phyloP scores from a whole-genome alignment of 2,113 vertebrate genomes.

The Panthera tigris region DNA sequence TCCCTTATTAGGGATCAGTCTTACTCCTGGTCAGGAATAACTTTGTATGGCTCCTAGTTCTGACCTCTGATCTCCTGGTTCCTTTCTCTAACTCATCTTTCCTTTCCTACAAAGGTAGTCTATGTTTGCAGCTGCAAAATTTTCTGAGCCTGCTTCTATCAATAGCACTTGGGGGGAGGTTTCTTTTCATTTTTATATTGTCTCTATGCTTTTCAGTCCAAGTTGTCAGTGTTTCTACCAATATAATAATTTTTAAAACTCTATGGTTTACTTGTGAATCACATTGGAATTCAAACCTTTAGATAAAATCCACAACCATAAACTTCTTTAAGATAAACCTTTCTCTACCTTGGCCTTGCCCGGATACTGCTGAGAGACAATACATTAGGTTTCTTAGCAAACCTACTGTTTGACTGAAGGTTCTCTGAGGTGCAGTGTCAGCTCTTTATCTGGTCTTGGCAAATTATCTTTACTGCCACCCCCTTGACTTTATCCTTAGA shows the following conservation, averaged over 20 bases:
- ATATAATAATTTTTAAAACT: not conserved
- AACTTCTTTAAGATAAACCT: not conserved
- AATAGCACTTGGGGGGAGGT: not conserved
- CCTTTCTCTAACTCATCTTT: not conserved
- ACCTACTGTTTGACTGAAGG: not conserved
- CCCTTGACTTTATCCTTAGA: not conserved
- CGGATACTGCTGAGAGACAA: not conserved
- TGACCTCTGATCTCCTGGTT: not conserved
- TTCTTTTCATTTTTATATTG: not conserved
- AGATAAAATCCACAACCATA: not conserved
- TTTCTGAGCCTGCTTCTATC: not conserved
- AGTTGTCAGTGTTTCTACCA: not conserved
- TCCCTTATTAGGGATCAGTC: not conserved
- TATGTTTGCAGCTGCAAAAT: not conserved
- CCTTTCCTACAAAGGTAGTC: not conserved
- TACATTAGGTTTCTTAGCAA: not conserved
- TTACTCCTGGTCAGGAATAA: not conserved
- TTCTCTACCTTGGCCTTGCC: not conserved
- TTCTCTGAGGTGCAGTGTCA: not conserved
- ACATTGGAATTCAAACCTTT: not conserved
- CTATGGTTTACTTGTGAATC: not conserved
- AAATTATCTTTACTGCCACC: not conserved
- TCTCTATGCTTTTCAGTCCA: not conserved
- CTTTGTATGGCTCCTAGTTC: not conserved
- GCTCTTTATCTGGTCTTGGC: not conserved